Conservation (phyloP, 2,888 invertebrate genomes). For the Dinocampus coccinellae region DNA sequence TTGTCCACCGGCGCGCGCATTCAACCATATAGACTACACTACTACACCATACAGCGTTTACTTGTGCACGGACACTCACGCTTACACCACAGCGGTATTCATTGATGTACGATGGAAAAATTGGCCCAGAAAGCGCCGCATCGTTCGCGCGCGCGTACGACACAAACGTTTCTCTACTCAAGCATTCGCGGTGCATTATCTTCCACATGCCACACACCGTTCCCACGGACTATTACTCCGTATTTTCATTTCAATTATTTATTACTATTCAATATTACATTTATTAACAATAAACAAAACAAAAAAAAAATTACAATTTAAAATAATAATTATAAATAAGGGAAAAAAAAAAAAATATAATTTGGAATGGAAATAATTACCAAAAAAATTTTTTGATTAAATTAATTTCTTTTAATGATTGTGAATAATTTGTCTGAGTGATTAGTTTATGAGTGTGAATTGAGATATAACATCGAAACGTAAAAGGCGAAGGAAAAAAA, state of each 20-base stretch:
- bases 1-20: conserved; percentile 39
- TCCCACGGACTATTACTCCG: conserved; percentile 25
- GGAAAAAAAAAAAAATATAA: background rate
- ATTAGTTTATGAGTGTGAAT: background rate
- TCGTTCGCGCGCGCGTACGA: conserved; percentile 12
- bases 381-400: background rate
- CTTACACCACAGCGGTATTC: conserved; percentile 41
- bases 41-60: conserved; percentile 20
- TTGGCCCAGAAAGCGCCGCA: conserved; percentile 41
- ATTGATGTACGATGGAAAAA: conserved; percentile 48
- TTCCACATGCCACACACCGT: conserved; percentile 26
- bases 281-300: background rate
- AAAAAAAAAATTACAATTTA: background rate
- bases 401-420: background rate
- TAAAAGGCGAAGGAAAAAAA: no score
- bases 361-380: background rate
- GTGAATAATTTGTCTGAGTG: background rate
- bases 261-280: conserved; percentile 10
- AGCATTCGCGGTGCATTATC: conserved; percentile 31
- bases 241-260: conserved; percentile 35
- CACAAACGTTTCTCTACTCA: conserved; percentile 10
- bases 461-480: no score
- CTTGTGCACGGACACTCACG: conserved; percentile 8
- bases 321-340: background rate
- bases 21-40: conserved; percentile 29